A percentile compares a stretch with the other conserved stretches of the same genome.
Conservation (phyloP, 2,888 invertebrate genomes). For the Drosophila paracracens region DNA sequence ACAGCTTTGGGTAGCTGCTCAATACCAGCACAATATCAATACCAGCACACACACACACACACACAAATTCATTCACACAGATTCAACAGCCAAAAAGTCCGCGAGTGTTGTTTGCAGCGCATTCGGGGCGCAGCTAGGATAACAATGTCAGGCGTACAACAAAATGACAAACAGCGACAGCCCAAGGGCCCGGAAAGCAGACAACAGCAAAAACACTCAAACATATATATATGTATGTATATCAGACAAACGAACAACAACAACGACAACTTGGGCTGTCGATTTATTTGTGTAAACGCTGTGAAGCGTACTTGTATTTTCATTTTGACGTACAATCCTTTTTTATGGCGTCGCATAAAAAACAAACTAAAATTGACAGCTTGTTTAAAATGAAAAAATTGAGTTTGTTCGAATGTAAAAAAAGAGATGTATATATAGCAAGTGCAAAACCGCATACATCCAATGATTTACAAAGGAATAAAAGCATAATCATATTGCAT, state of each 20-base stretch:
- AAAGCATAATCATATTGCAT: constrained; percentile 41
- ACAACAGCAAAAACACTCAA: constrained; percentile 51
- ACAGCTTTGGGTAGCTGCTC: neutral
- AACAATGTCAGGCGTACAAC: constrained; percentile 70
- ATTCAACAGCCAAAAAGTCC: neutral
- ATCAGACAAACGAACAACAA: constrained; percentile 42
- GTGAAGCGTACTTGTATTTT: constrained; percentile 73
- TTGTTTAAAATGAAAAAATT: constrained; percentile 49
- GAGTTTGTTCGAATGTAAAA: neutral
- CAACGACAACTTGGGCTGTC: constrained; percentile 47
- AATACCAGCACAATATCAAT: neutral
- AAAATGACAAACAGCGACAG: constrained; percentile 75
- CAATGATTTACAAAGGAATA: constrained; percentile 58
- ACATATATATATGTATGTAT: constrained; percentile 11
- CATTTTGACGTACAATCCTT: constrained; percentile 66
- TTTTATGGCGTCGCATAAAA: constrained; percentile 49
- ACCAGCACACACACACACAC: neutral
- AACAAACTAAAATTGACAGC: constrained; percentile 76
- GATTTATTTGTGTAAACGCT: constrained; percentile 73
- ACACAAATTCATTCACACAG: neutral
- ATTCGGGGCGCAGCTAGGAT: constrained; percentile 52
- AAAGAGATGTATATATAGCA: constrained; percentile 31
- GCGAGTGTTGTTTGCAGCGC: constrained; percentile 34
- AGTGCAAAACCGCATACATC: constrained; percentile 66
- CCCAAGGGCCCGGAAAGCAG: constrained; percentile 66